Percentiles rank a stretch among this genome's conserved stretches.
Conservation (phyloP, 2,797 vertebrate species). For the Rhinatrema bivittatum region DNA sequence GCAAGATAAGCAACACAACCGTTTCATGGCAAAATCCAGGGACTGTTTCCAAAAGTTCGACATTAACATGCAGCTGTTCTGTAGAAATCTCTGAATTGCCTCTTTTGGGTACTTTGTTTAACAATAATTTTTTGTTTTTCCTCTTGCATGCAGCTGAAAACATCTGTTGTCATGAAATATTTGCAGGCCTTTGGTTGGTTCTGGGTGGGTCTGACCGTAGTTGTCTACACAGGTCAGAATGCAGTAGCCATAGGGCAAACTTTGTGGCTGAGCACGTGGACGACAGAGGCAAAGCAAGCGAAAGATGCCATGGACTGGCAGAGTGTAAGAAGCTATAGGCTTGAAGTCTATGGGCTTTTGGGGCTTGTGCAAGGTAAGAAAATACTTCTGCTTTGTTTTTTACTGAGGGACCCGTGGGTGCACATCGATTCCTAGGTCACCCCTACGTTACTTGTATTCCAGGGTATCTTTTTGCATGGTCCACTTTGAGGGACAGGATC, state of each 20-base stretch:
- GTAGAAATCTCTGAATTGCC: too few species aligned
- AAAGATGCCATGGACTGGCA: constrained; percentile 41
- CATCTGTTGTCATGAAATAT: constrained; percentile 36
- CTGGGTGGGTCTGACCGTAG: constrained; percentile 35
- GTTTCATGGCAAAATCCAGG: too few species aligned
- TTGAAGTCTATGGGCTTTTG: constrained; percentile 40
- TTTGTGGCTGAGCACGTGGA: constrained; percentile 46
- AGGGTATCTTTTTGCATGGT: too few species aligned
- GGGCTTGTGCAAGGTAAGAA: constrained; percentile 48
- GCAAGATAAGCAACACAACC: too few species aligned
- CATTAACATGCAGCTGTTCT: too few species aligned
- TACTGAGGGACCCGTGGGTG: too few species aligned
- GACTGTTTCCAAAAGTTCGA: too few species aligned
- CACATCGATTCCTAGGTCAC: too few species aligned
- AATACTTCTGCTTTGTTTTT: not conserved
- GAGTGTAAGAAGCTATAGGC: constrained; percentile 35
- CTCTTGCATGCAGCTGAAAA: constrained; percentile 34
- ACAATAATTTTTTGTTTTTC: not conserved
- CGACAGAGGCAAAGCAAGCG: constrained; percentile 34
- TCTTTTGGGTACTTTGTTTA: too few species aligned
- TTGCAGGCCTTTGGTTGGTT: constrained; percentile 39
- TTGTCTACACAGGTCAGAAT: constrained; percentile 41
- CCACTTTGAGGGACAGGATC: too few species aligned
- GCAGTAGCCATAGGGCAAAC: constrained; percentile 39
- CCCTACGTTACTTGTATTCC: too few species aligned